phyloP scores from a whole-genome alignment of 2,113 vertebrate species.

The Lagopus muta region DNA sequence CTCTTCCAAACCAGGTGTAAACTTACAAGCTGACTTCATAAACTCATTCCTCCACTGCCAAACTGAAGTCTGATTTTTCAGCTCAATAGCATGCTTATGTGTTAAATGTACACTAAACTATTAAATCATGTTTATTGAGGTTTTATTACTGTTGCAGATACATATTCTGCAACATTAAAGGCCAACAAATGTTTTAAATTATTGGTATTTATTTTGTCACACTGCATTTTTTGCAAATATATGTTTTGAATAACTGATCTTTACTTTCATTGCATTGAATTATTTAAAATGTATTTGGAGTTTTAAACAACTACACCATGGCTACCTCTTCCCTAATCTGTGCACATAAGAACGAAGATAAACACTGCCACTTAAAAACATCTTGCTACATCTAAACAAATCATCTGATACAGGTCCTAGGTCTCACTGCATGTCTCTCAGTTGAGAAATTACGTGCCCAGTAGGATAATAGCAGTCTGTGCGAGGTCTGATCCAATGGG shows the following conservation, averaged over 20 bases:
- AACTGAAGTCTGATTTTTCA: not conserved
- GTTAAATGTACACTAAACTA: not conserved
- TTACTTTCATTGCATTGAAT: constrained; percentile 42
- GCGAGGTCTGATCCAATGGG: not conserved
- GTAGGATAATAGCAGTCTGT: not conserved
- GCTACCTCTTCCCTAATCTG: constrained; percentile 12
- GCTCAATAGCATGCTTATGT: not conserved
- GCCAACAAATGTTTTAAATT: constrained; percentile 46
- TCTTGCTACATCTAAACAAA: not conserved
- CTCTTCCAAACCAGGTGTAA: not conserved
- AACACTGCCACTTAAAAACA: not conserved
- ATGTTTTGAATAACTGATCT: constrained; percentile 42
- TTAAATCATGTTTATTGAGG: constrained; percentile 3
- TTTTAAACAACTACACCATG: not conserved
- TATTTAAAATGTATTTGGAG: constrained; percentile 56
- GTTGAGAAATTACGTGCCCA: not conserved
- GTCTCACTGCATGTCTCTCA: not conserved
- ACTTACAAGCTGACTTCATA: not conserved
- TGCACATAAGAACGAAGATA: not conserved
- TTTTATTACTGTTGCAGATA: not conserved
- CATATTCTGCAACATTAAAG: constrained; percentile 43
- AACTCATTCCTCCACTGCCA: not conserved
- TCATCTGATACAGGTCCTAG: not conserved
- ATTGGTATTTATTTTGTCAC: constrained; percentile 59
- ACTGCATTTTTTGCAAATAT: not conserved